Base-by-base conservation (phyloP, 53 echinoderm and acorn worm genomes). In the Holothuria scabra region DNA sequence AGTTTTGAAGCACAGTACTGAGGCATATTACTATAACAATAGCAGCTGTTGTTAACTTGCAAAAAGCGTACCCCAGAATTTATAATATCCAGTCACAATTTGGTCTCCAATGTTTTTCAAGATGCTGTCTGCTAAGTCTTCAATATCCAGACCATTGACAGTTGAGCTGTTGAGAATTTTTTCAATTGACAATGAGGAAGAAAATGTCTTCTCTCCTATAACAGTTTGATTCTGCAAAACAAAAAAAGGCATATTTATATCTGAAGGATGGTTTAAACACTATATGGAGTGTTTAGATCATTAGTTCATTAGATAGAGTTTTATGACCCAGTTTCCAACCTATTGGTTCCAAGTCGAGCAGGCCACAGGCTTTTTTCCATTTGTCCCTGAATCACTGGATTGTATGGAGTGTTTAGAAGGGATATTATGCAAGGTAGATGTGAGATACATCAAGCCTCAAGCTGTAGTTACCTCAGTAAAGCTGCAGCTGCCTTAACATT, bases 111-210 rank as follows among this genome's bases (percentile, higher is more conserved):
- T 76, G 8, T 85, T 79, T 57, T 85, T 82, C 28, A 89, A 85
- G 12, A 91, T 84, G 18, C 86, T 84, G 12, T 61, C 64, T 25
- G 89, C 87, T 13, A 95, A 87, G n/a, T 86, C 82, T 56, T 80
- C 81, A 21, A 92, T 84, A 20, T 90, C 85, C 63, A 95, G 67
- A 28, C 61, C 64, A 84, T 92, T 88, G 32, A 95, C 67, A 24
- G 85, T 82, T 11, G 63, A 44, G 28, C 66, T 57, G 8, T 25
- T 60, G 55, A 87, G 25, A 59, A 58, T 56, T 48, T 55, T 65
- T 8, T 62, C 44, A 24, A 86, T 30, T 25, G 75, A 52, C 44
- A 93, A 58, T 5, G 76, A 19, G 2, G 74, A 60, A 11, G 29
- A 59, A 59, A 90, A 87, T 24, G 44, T 59, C 57, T 93, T 93